Conservation (phyloP, 2,113 vertebrate species). For the Sceloporus undulatus region DNA sequence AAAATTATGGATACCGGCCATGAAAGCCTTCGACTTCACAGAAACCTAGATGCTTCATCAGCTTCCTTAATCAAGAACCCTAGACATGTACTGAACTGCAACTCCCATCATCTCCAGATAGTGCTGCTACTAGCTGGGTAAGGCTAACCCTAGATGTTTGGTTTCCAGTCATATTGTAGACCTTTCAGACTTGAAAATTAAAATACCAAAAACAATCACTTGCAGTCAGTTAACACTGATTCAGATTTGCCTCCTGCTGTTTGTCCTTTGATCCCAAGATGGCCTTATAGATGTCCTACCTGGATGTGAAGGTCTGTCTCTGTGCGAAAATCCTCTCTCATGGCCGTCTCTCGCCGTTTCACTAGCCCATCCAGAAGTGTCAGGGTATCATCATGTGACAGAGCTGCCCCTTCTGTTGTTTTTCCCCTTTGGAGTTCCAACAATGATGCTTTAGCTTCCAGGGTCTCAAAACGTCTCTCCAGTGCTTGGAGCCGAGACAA, state of each 20-base stretch:
- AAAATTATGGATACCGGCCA: too few species aligned
- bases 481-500: slow-evolving; percentile 75
- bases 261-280: background rate
- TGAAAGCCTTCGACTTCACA: too few species aligned
- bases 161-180: background rate
- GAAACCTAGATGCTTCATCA: background rate
- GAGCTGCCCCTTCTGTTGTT: background rate
- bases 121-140: background rate
- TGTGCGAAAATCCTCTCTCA: slow-evolving; percentile 71
- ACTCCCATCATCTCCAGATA: background rate
- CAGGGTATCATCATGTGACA: slow-evolving; percentile 59
- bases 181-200: background rate
- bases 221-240: background rate
- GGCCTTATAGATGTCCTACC: slow-evolving; percentile 52
- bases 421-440: slow-evolving; percentile 58
- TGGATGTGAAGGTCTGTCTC: slow-evolving; percentile 67
- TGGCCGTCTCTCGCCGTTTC: slow-evolving; percentile 60
- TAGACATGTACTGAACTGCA: background rate
- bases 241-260: background rate
- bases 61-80: background rate
- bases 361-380: slow-evolving; percentile 73
- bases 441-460: slow-evolving; percentile 62
- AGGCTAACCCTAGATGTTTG: background rate
- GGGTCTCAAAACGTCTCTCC: slow-evolving; percentile 75
- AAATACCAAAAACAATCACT: background rate